Base-by-base conservation (phyloP, 2,797 vertebrate genomes). In the Amphiprion clarkii region DNA sequence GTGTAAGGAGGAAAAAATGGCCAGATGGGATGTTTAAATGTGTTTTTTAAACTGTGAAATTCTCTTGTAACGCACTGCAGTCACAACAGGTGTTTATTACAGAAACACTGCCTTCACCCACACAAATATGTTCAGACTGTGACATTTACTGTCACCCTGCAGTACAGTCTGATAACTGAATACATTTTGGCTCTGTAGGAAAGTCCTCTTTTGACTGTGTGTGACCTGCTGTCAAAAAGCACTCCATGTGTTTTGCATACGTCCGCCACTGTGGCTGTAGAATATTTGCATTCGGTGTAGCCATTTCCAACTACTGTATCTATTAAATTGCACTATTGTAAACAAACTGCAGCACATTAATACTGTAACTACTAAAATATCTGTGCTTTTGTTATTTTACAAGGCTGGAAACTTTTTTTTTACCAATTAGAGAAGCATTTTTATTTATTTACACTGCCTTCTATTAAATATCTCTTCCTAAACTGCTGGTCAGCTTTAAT, bases 241-340 rank as follows among this genome's bases (percentile, higher is more conserved):
- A 76, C 84, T 83, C 74, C 67, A 60, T 19, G 70, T 67, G 53
- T 81, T 49, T 55, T 52, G 17, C 65, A 46, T 78, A 25, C 51
- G n/a, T 83, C 76, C 36, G 53, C 27, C 58, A 27, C 40, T 65
- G 23, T 67, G 76, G 58, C 66, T 77, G 58, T 74, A 61, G 60
- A 71, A 74, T 31, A 63, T 74, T 73, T 87, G 56, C 85, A 74
- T 75, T 75, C 61, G 61, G 13, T 83, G 77, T 88, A 82, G 73
- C 61, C 23, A 55, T 88, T 86, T 72, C 71, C 61, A 82, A 86
- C 92, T 91, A 90, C 92, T 95, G 92, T 93, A 82, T 88, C 88
- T 89, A 76, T 85, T 73, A 69, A 89, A 91, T 93, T 95, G 94
- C 94, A 95, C 95, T 95, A 91, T 87, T 93, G 81, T 88, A 89